These are phyloP conservation scores for Himalopsyche anomala DNA, from an alignment of 2,888 invertebrate genomes.

Conservation along the genomic window DNA sequence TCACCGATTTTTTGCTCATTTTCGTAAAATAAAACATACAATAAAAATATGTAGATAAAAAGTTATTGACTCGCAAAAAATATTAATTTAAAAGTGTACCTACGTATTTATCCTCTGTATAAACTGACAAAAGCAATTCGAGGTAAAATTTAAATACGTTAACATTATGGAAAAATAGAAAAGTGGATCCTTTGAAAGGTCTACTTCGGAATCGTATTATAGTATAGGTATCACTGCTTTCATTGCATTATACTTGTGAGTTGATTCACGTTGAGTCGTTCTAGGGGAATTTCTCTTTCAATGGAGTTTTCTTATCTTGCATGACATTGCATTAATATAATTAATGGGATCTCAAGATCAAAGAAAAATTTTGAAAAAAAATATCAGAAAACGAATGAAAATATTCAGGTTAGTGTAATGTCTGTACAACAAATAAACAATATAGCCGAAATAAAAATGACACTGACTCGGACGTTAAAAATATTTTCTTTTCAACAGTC, in stretches of 20 bases:
- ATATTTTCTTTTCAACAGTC: too few species aligned
- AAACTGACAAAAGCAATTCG: conserved; percentile 20
- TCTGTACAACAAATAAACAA: too few species aligned
- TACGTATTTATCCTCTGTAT: not conserved
- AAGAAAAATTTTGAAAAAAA: conserved; percentile 43
- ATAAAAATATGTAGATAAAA: too few species aligned
- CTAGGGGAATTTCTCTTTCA: conserved; percentile 56
- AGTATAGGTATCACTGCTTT: conserved; percentile 28
- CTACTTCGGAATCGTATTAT: conserved; percentile 38
- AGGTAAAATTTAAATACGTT: conserved; percentile 33
- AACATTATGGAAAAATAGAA: conserved; percentile 32
- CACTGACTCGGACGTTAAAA: too few species aligned
- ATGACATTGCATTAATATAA: conserved; percentile 65
- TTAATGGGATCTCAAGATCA: conserved; percentile 63
- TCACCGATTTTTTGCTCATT: too few species aligned
- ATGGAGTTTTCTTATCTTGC: conserved; percentile 62
- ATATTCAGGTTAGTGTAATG: not conserved
- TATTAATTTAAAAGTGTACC: not conserved
- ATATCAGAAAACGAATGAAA: not conserved
- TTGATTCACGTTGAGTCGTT: conserved; percentile 44
- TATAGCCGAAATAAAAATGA: too few species aligned
- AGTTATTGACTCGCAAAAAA: too few species aligned
- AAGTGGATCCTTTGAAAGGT: conserved; percentile 36
- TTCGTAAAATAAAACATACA: too few species aligned
- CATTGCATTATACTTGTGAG: conserved; percentile 34